Conservation (phyloP, 2,113 vertebrate genomes). For the Aphyosemion australe region DNA sequence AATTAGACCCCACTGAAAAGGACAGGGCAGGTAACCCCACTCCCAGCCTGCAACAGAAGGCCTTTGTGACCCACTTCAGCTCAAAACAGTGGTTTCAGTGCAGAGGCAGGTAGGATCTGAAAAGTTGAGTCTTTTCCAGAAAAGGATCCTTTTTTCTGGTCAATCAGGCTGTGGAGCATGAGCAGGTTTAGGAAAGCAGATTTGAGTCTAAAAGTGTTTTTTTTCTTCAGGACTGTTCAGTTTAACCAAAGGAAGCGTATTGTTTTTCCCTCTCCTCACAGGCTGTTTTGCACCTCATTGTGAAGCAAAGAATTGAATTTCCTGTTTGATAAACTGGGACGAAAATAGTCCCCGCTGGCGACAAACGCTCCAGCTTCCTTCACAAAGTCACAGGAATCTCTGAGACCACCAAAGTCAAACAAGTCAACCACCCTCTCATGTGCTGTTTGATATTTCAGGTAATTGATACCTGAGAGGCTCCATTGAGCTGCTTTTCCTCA, state of each 20-base stretch:
- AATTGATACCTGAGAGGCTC: constrained; percentile 72
- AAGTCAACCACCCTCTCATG: constrained; percentile 64
- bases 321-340: constrained; percentile 25
- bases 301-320: constrained; percentile 38
- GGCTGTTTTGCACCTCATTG: constrained; percentile 29
- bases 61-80: constrained; percentile 70
- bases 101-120: constrained; percentile 33
- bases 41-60: constrained; percentile 69
- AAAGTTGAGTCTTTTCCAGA: too few relatives aligned
- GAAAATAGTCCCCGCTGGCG: constrained; percentile 15
- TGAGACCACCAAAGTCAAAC: constrained; percentile 68
- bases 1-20: constrained; percentile 61
- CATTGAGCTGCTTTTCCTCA: constrained; percentile 59
- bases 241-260: constrained; percentile 12
- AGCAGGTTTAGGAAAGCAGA: constrained; percentile 25
- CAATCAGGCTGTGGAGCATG: constrained; percentile 15
- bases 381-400: constrained; percentile 37
- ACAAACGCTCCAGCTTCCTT: constrained; percentile 36
- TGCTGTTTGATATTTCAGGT: constrained; percentile 75
- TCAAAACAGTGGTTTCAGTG: constrained; percentile 44
- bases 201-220: neutral
- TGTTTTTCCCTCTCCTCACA: constrained; percentile 37
- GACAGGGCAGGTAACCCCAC: constrained; percentile 71
- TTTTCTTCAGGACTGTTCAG: neutral
- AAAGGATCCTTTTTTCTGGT: too few relatives aligned